phyloP scores from a whole-genome alignment of 2,113 vertebrate species.

The Oophaga pumilio region DNA sequence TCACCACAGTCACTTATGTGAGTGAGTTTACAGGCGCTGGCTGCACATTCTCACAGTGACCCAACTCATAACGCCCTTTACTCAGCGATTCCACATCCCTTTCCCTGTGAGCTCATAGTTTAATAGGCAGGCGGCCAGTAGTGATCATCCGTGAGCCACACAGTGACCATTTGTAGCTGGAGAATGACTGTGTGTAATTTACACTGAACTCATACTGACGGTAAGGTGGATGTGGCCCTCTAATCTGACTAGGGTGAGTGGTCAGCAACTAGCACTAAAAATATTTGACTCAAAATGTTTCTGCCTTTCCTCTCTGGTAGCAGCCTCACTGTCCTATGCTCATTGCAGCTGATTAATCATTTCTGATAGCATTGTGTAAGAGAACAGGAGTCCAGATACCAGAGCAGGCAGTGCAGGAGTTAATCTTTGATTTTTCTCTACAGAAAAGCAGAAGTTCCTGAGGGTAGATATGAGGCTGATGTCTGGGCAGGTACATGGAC shows the following conservation, averaged over 20 bases:
- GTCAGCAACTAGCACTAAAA: not conserved
- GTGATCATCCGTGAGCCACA: not conserved
- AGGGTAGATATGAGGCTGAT: not conserved
- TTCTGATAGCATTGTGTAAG: not conserved
- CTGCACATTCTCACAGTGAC: not conserved
- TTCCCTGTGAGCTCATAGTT: conserved; percentile 7
- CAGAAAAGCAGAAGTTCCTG: conserved; percentile 42
- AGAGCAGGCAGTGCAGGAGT: not conserved
- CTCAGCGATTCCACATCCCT: not conserved
- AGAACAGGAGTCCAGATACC: not conserved
- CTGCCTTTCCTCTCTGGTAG: not conserved
- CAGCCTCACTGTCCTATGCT: not conserved
- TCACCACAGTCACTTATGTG: not conserved
- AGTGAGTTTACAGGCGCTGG: not conserved
- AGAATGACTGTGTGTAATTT: not conserved
- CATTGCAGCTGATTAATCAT: not conserved
- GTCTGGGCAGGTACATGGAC: conserved; percentile 18
- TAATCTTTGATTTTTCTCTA: not conserved
- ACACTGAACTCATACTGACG: not conserved
- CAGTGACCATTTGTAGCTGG: not conserved
- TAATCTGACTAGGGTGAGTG: not conserved
- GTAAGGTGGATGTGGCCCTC: not conserved
- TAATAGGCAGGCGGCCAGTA: not conserved
- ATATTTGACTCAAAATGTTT: not conserved
- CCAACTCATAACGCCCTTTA: not conserved